Evolutionary conservation across 2,797 vertebrate species (phyloP).

Genomic region (Melanotaenia boesemani): DNA sequence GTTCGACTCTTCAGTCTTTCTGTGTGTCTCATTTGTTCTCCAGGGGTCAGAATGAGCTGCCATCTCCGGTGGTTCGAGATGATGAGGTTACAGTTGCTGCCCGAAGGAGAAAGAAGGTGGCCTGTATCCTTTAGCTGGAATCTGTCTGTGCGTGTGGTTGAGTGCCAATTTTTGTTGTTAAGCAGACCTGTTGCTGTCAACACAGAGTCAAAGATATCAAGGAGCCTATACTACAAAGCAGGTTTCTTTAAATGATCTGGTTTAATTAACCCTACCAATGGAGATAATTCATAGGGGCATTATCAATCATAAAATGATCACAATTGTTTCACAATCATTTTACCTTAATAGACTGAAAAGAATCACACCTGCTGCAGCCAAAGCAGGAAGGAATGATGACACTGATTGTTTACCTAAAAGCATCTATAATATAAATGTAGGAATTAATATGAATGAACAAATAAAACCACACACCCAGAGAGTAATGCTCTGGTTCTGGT

Average conservation of each 20-base stretch:
- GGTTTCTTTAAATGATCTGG: no score
- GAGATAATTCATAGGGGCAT: no score
- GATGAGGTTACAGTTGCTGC: slow-evolving; percentile 85
- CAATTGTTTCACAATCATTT: no score
- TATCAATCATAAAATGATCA: no score
- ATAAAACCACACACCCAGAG: no score
- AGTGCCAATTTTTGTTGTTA: neutral
- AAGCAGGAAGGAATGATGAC: no score
- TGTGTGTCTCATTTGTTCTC: slow-evolving; percentile 5
- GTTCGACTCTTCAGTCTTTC: neutral
- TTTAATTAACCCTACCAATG: no score
- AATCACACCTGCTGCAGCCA: no score
- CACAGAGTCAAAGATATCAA: no score
- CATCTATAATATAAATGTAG: neutral
- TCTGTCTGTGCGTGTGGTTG: neutral
- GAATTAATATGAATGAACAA: neutral
- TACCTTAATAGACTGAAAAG: no score
- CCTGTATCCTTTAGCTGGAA: slow-evolving; percentile 88
- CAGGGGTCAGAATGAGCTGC: slow-evolving; percentile 82
- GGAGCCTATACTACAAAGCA: no score
- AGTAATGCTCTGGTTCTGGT: neutral
- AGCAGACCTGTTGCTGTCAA: neutral
- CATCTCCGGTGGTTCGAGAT: slow-evolving; percentile 86
- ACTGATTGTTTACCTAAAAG: no score
- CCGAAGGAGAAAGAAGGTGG: slow-evolving; percentile 88